phyloP scores from a whole-genome alignment of 2,113 vertebrate species.

The Erinaceus europaeus region DNA sequence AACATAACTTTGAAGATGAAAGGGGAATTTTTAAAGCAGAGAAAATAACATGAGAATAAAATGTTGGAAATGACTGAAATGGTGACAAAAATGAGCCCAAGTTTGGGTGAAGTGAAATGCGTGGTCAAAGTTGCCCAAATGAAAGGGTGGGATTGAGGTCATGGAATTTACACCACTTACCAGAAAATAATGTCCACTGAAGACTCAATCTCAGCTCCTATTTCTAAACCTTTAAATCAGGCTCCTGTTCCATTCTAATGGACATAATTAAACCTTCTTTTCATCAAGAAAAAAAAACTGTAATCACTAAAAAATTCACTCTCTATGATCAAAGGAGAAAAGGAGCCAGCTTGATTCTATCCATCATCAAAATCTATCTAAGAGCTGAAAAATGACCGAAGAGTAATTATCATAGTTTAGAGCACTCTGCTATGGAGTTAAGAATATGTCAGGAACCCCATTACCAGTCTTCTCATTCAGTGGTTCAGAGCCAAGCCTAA shows the following conservation, averaged over 20 bases:
- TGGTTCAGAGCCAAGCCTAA: neutral
- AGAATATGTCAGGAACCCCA: neutral
- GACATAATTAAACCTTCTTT: neutral
- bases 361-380: neutral
- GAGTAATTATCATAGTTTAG: neutral
- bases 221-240: no score
- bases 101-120: neutral
- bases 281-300: neutral
- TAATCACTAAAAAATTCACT: neutral
- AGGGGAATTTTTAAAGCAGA: neutral
- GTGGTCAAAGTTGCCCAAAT: neutral
- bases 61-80: neutral
- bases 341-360: neutral
- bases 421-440: neutral
- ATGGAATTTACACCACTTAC: neutral
- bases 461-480: neutral
- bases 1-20: neutral
- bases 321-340: slow-evolving; percentile 25
- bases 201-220: rapidly evolving
- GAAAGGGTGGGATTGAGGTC: neutral
- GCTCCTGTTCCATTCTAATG: no score
- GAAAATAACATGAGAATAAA: no score
- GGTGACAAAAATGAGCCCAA: neutral
- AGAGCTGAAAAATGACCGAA: slow-evolving; percentile 3
- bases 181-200: neutral